Evolutionary conservation across 2,113 vertebrate genomes (phyloP).

Genomic region (Vulpes lagopus): DNA sequence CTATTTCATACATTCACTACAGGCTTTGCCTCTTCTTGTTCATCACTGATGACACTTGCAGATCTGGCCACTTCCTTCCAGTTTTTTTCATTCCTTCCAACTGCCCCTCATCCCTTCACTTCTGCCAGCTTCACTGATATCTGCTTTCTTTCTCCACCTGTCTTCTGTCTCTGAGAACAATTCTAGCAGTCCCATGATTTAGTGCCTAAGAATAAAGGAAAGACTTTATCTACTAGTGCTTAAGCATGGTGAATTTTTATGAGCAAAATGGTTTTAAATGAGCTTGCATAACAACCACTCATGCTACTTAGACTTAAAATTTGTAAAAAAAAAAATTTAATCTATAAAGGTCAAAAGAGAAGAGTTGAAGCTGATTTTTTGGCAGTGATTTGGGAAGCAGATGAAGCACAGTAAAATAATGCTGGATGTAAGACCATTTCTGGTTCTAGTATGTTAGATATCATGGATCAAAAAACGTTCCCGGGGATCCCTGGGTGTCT

Average conservation of each 20-base stretch:
- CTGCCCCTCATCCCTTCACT: not conserved
- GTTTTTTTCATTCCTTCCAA: not conserved
- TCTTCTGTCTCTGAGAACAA: conserved; percentile 3
- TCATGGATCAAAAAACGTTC: not conserved
- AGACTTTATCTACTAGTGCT: not conserved
- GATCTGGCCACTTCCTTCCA: not conserved
- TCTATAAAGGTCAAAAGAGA: not conserved
- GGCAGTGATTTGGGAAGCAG: not conserved
- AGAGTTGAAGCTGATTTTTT: not conserved
- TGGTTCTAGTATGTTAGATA: not conserved
- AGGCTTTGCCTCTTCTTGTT: not conserved
- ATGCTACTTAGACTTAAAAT: not conserved
- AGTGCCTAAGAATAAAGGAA: not conserved
- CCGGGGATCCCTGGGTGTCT: too few relatives aligned
- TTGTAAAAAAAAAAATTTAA: not conserved
- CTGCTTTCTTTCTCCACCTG: not conserved
- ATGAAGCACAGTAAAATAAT: not conserved
- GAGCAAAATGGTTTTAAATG: not conserved
- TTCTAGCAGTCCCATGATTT: not conserved
- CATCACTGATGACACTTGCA: not conserved
- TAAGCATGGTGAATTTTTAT: not conserved
- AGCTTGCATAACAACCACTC: not conserved
- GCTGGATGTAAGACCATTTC: not conserved
- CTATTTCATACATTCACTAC: not conserved
- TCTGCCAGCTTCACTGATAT: not conserved